Base-by-base conservation (phyloP, 2,113 vertebrate genomes). In the Ranitomeya imitator region DNA sequence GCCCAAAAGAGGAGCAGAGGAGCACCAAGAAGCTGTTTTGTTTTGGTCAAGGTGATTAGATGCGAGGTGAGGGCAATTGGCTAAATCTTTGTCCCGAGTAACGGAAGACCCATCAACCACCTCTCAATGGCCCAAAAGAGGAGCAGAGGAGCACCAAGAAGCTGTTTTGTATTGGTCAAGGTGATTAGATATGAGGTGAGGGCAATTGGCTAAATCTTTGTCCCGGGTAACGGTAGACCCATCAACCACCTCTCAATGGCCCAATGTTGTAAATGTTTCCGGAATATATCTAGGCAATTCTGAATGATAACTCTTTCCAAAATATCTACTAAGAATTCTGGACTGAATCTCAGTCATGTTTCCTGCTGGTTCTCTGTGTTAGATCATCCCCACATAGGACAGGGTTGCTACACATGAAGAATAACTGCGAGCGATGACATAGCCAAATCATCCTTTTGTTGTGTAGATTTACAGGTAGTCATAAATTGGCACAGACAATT, bases 351-450 rank as follows among this genome's bases (percentile, higher is more conserved):
- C 63, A 14, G 4, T 23, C 12, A 31, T 19, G 6, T 37, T 54
- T 78, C 3, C 76, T 55, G 45, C 51, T 26, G 52, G 14, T 13
- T 55, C 21, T 16, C 21, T 57, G 77, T 26, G 21, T 79, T 79
- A 79, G 19, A 55, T 79, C 51, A 23, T 79, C 52, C 14, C 15
- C n/a, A 11, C 16, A 26, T 19, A 59, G 55, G 19, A 81, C 79
- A 81, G 79, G 23, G 14, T 59, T 55, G 55, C 57, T 55, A 79
- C 77, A 79, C 14, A 79, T 79, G 52, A 79, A 57, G 77, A 79
- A 79, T 55, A 79, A 57, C 77, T 23, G 77, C 52, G 52, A 79
- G 52, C 23, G 77, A 79, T 57, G 52, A 79, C 45, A 76, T 76
- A 52, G 77, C 19, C 23, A 4, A 57, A 79, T 54, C 21, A 23